phyloP scores from a whole-genome alignment of 1,140 invertebrate genomes.

The Leucophenga varia region DNA sequence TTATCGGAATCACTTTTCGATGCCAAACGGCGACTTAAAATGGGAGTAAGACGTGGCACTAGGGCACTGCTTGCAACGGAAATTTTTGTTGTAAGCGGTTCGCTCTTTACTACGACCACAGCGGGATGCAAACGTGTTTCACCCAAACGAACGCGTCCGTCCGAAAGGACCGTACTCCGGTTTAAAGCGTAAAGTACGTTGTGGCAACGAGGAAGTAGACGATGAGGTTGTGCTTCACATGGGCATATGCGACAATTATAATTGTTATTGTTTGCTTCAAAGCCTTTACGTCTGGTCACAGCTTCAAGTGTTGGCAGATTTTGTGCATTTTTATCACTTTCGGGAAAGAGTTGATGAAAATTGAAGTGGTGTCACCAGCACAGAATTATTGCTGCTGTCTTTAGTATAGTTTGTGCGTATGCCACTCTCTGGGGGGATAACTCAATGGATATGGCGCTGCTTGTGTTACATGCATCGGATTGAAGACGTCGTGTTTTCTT shows the following conservation, averaged over 20 bases:
- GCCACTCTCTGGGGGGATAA: too few species aligned
- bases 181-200: conserved; percentile 35
- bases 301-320: conserved; percentile 2
- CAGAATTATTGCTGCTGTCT: conserved; percentile 1
- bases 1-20: neutral
- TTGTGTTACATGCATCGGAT: too few species aligned
- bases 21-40: conserved; percentile 2
- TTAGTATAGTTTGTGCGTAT: too few species aligned
- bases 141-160: too few species aligned
- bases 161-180: conserved; percentile 42
- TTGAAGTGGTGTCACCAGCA: too few species aligned
- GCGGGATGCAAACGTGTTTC: conserved; percentile 19
- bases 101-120: neutral
- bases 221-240: conserved; percentile 6
- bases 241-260: conserved; percentile 31
- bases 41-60: conserved; percentile 6
- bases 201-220: conserved; percentile 9
- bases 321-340: conserved; percentile 3
- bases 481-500: too few species aligned
- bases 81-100: conserved; percentile 1
- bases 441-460: too few species aligned
- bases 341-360: neutral
- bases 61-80: neutral
- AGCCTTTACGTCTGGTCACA: conserved; percentile 1
- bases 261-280: conserved; percentile 29